A percentile compares a stretch with the other conserved stretches of the same genome.
Evolutionary conservation across 1,140 invertebrate species (phyloP).

Genomic region (Helicoverpa zea): DNA sequence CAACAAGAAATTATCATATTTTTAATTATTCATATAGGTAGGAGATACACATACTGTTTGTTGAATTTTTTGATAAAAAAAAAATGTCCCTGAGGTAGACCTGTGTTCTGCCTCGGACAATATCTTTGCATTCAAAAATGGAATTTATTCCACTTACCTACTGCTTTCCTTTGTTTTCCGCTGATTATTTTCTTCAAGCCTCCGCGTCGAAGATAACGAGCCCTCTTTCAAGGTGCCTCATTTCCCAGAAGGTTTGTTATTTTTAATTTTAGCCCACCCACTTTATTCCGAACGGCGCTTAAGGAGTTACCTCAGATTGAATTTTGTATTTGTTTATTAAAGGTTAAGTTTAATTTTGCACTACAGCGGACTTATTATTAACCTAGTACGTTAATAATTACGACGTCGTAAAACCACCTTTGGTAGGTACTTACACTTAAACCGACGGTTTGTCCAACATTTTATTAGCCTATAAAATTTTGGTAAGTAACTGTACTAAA

Average conservation of each 20-base stretch:
- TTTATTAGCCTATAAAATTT: conserved; percentile 36
- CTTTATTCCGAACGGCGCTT: conserved; percentile 51
- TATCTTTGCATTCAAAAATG: conserved; percentile 52
- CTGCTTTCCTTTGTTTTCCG: conserved; percentile 63
- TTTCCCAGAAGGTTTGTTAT: conserved; percentile 67
- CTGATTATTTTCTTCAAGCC: conserved; percentile 66
- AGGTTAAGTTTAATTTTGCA: conserved; percentile 24
- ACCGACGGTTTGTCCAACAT: conserved; percentile 16
- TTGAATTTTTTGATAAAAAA: conserved; percentile 29
- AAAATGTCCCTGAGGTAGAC: conserved; percentile 37
- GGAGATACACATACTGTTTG: neutral
- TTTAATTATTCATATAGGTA: neutral
- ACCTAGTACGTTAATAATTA: conserved; percentile 22
- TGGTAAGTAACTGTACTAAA: neutral
- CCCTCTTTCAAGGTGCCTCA: conserved; percentile 64
- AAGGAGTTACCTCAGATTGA: conserved; percentile 40
- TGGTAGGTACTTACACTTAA: neutral
- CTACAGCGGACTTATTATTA: conserved; percentile 11
- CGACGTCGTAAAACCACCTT: conserved; percentile 11
- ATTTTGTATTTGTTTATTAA: conserved; percentile 36
- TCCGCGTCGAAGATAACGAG: conserved; percentile 67
- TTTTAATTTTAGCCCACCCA: conserved; percentile 63
- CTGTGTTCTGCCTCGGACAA: conserved; percentile 34
- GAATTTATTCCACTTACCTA: conserved; percentile 61
- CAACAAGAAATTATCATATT: neutral